phyloP scores from a whole-genome alignment of 2,113 vertebrate species.

The Aegithalos caudatus region DNA sequence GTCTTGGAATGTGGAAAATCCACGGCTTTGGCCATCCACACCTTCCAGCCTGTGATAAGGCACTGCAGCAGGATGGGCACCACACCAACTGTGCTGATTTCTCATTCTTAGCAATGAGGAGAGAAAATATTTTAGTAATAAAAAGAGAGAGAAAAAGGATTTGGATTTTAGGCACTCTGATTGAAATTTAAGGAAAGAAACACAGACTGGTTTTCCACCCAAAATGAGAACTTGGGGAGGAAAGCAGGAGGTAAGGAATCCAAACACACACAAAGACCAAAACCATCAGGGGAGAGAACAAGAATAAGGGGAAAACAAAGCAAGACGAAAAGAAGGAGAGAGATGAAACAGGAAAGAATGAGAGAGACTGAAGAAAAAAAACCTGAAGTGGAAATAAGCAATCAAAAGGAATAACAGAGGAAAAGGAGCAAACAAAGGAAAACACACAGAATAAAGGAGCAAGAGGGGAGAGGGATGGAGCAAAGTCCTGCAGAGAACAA shows the following conservation, averaged over 20 bases:
- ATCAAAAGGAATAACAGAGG: neutral
- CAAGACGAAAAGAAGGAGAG: neutral
- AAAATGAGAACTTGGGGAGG: neutral
- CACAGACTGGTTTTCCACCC: neutral
- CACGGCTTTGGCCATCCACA: neutral
- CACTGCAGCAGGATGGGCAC: neutral
- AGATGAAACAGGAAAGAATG: neutral
- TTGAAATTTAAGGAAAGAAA: neutral
- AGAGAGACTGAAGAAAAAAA: neutral
- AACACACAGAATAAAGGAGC: neutral
- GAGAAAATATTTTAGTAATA: neutral
- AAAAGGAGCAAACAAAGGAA: conserved; percentile 2
- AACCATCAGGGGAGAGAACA: neutral
- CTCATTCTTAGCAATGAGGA: neutral
- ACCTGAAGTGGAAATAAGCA: neutral
- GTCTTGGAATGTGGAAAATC: neutral
- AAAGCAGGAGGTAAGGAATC: neutral
- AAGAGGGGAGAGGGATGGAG: neutral
- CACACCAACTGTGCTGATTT: neutral
- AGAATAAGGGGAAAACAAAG: neutral
- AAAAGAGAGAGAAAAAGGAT: neutral
- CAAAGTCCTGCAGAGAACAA: neutral
- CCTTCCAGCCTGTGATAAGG: neutral
- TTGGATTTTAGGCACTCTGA: neutral
- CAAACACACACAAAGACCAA: neutral